Conservation (phyloP, 2,113 vertebrate genomes). For the Oostethus manadensis region DNA sequence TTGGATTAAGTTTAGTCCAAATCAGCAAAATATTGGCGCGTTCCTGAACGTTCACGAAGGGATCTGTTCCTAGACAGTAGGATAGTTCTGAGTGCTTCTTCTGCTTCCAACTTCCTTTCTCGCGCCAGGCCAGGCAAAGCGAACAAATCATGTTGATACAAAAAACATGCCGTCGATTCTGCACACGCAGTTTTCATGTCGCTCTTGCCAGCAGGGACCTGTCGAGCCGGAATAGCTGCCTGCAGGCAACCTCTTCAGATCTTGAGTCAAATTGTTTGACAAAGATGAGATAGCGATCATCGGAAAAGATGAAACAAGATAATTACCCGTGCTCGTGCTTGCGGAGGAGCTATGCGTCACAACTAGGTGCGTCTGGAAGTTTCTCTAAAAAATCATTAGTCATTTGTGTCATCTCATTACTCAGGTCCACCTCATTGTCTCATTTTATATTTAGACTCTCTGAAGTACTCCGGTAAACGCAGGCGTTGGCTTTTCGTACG, state of each 20-base stretch:
- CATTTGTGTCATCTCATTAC: background rate
- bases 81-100: background rate
- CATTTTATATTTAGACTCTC: background rate
- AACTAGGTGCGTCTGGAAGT: constrained; percentile 5
- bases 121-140: background rate
- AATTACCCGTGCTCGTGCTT: constrained; percentile 20
- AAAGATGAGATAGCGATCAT: constrained; percentile 8
- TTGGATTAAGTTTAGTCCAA: background rate
- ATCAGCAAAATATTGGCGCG: background rate
- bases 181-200: background rate
- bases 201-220: background rate
- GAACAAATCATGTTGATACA: background rate
- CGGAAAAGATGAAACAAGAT: constrained; percentile 14
- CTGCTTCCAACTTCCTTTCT: background rate
- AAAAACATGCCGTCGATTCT: background rate
- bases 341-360: constrained; percentile 13
- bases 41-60: background rate
- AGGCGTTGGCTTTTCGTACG: too few relatives aligned
- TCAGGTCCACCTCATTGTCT: background rate
- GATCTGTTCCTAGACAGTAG: background rate
- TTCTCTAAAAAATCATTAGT: background rate
- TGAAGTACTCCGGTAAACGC: too few relatives aligned
- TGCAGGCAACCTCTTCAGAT: background rate
- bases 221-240: background rate
- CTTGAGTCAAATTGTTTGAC: constrained; percentile 13